Evolutionary conservation across 2,113 vertebrate genomes (phyloP), one percentile per base, ranked within the genome.

Genomic region (Platichthys flesus): DNA sequence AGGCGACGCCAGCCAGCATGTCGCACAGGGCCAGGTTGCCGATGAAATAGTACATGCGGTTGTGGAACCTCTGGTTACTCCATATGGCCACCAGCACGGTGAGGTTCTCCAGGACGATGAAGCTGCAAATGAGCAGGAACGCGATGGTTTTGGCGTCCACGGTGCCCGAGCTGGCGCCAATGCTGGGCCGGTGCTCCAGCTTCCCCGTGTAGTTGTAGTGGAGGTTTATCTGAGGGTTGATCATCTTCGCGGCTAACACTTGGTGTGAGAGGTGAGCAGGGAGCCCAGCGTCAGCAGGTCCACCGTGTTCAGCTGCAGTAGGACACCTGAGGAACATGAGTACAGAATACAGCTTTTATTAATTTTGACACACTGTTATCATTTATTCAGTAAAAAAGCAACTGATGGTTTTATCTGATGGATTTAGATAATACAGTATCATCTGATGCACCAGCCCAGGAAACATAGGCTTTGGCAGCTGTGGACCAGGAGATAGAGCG

Each of bases 11-110:
- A 0, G 97, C 96, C 82, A 99, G 91, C 85, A 98, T 87, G 93
- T 99, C 98, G 57, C 97, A 99, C 75, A 99, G 94, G 3, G 98
- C 98, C 90, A 99, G 93, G 90, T 99, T 99, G 67, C 93, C 97
- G 18, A 99, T 99, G 91, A 99, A 99, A 79, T 96, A 98, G 93
- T 99, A 99, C 97, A 99, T 99, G 78, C 97, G 96, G 69, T 97
- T 98, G 92, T 99, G 97, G 83, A 99, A 97, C 74, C 92, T 94
- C 74, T 97, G 95, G 89, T 98, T 99, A 84, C 95, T 97, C 97
- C 97, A 99, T 89, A 99, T 97, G 78, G 96, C 97, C 23, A 97
- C 92, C 82, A 99, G 88, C 12, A 99, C 97, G 74, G 97, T 95
- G 75, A 99, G 78, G 90, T 99, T 99, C 94, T 99, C 98, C 89